Conservation (phyloP, 2,113 vertebrate genomes). For the Aspidoscelis tigris region DNA sequence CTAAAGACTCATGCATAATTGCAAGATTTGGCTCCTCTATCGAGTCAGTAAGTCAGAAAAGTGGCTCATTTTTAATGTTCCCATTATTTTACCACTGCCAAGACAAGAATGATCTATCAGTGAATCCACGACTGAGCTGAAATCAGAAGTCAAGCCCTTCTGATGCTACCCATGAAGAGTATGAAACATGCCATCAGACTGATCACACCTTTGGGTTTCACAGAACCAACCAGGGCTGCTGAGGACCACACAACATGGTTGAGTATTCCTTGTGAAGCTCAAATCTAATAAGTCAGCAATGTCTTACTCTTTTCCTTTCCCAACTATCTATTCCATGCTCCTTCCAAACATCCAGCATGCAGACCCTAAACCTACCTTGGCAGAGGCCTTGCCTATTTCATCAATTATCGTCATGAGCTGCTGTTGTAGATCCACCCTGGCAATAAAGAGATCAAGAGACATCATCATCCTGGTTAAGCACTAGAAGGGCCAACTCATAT, state of each 20-base stretch:
- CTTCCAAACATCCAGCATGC: neutral
- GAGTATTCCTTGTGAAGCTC: neutral
- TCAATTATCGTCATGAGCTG: slow-evolving; percentile 75
- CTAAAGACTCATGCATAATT: neutral
- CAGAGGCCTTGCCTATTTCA: slow-evolving; percentile 76
- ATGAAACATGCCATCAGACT: no score
- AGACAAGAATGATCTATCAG: neutral
- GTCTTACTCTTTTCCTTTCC: neutral
- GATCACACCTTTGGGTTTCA: neutral
- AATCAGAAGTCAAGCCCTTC: neutral
- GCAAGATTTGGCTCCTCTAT: neutral
- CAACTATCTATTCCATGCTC: neutral
- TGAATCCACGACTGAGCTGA: neutral
- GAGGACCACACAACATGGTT: neutral
- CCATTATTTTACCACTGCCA: neutral
- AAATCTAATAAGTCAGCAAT: neutral
- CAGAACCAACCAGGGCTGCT: neutral
- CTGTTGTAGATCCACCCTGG: slow-evolving; percentile 68
- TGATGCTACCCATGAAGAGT: no score
- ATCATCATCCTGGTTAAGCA: neutral
- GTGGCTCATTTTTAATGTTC: neutral
- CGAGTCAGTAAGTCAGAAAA: neutral
- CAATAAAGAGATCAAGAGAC: neutral
- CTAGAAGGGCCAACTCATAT: neutral
- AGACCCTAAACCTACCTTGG: slow-evolving; percentile 66